Evolutionary conservation across 1,140 invertebrate species (phyloP), one percentile per base, ranked within the genome.

Genomic region (Coenobita brevimanus): DNA sequence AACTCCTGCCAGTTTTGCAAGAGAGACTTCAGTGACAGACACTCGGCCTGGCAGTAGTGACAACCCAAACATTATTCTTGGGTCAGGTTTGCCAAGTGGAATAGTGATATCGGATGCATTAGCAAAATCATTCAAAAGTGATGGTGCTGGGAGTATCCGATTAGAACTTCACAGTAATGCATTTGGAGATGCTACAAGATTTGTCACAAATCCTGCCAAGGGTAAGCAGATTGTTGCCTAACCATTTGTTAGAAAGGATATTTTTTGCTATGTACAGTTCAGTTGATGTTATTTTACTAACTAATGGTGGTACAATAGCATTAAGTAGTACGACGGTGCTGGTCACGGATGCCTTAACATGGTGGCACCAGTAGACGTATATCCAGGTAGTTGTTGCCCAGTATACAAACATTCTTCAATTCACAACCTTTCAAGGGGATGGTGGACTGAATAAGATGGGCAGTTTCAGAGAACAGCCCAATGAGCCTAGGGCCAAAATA

Each of bases 61-160:
- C 64, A 78, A 69, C 27, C 33, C 81, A 24, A 89, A 89, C 75
- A 83, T 89, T 76, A 71, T 89, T 38, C 62, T 89, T 46, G 88
- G 88, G 60, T 83, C 88, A 43, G 60, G 88, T 36, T 78, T 89
- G 50, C 88, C 88, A 27, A 80, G 88, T 83, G 88, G 88, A 64
- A 83, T 89, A 71, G 88, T 89, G 60, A 89, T 89, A 83, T 82
- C 87, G 54, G 88, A 89, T 46, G 81, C 88, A 15, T 80, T 89
- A 54, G 86, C 86, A 27, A 89, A 89, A 73, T 84, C 88, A 41
- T 54, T 89, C 67, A 89, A 89, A 85, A 85, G 82, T 85, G 88
- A 89, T 60, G 43, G 81, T 79, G 36, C 81, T 78, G 88, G 88
- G 54, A 89, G 88, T 64, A 89, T 89, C 64, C 82, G 88, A 36